Evolutionary conservation across 2,888 invertebrate genomes (phyloP), one percentile per base, ranked within the genome.

Genomic region (Chrysopilus asiliformis): DNA sequence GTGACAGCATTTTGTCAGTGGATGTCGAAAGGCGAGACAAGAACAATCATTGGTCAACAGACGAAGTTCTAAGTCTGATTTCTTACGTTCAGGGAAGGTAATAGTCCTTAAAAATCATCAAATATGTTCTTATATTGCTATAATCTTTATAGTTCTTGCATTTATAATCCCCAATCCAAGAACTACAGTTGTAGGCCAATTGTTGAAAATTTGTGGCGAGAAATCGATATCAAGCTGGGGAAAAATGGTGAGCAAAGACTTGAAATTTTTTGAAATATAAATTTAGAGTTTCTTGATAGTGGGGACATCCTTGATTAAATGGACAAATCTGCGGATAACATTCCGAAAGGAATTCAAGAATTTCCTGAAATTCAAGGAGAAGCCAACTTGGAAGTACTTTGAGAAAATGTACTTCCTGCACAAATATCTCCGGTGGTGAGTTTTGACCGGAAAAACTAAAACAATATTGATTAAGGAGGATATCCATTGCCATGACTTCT

Each of bases 121-220:
- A n/a, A n/a, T n/a, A n/a, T n/a, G n/a, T n/a, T n/a, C n/a, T n/a
- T n/a, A n/a, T n/a, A n/a, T n/a, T n/a, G n/a, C n/a, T n/a, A n/a
- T n/a, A n/a, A n/a, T n/a, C n/a, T n/a, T n/a, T n/a, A n/a, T n/a
- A n/a, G n/a, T n/a, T n/a, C n/a, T n/a, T 58, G 58, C 3, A 58
- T 60, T 17, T 60, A 60, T 39, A 60, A 60, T 52, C 57, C 60
- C 1, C 44, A 57, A 3, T 57, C 60, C 31, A 60, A 58, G 32
- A 58, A 60, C 38, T 60, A 60, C 40, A 60, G 60, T 32, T 60
- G 60, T 40, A 51, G 60, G 4, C 58, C 60, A 0, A 60, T 58
- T 42, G 59, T 60, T 10, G 60, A 60, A 36, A 60, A 58, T 44
- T 58, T 60, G 32, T 60, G 60, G 60, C 53, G 57, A 12, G 57